Evolutionary conservation across 2,113 vertebrate species (phyloP).

Genomic region (Xenopus laevis): DNA sequence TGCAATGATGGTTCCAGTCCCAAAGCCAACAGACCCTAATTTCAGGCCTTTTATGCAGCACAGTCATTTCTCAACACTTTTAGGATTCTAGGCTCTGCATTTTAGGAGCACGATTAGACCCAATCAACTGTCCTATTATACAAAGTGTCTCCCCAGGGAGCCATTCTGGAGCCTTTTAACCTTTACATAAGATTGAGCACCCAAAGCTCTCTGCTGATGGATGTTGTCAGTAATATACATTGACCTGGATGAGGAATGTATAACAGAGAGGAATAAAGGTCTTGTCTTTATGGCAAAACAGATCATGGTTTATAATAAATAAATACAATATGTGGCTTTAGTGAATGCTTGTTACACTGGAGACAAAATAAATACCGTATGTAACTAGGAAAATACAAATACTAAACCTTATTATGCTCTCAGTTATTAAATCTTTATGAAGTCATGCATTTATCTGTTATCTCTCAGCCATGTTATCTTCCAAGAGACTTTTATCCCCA

Average conservation of each 20-base stretch:
- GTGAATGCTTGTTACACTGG: neutral
- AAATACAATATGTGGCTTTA: neutral
- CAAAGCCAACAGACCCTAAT: too few species aligned
- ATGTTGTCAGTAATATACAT: constrained; percentile 5
- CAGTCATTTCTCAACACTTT: too few species aligned
- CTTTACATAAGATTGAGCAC: constrained; percentile 33
- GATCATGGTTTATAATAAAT: neutral
- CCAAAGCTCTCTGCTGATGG: constrained; percentile 12
- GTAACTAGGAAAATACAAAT: too few species aligned
- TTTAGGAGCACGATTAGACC: neutral
- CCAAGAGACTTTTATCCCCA: too few species aligned
- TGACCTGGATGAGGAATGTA: neutral
- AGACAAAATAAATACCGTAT: too few species aligned
- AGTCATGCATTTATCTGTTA: too few species aligned
- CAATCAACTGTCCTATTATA: neutral
- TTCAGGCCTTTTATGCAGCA: too few species aligned
- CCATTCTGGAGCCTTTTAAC: constrained; percentile 16
- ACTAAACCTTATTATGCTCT: too few species aligned
- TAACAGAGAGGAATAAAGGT: neutral
- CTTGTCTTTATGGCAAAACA: neutral
- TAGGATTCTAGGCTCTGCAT: neutral
- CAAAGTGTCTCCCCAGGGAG: constrained; percentile 10
- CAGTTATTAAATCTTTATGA: too few species aligned
- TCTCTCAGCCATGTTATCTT: too few species aligned
- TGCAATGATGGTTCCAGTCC: too few species aligned